Base-by-base conservation (phyloP, 2,113 vertebrate genomes). In the Anseranas semipalmata region DNA sequence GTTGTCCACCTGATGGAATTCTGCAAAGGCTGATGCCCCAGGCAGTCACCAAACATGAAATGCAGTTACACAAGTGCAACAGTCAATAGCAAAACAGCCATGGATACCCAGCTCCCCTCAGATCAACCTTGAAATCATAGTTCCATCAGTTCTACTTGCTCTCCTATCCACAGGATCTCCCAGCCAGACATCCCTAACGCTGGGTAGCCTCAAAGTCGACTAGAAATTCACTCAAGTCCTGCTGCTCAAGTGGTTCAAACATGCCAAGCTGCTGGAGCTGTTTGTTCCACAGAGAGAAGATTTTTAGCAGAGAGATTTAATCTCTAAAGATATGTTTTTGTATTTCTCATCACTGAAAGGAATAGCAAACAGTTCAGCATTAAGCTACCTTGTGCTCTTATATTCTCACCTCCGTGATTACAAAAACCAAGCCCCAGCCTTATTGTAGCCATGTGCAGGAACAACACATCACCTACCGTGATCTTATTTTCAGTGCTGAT, bases 401-500 rank as follows among this genome's bases (percentile, higher is more conserved):
- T 2, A 63, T 9, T 19, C 60, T 85, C 32, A n/a, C 4, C 20
- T 55, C 72, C 30, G 55, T 13, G 20, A 77, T 35, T 21, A 75
- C 28, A 78, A 53, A 60, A 81, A 10, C 24, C 24, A 73, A 30
- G 33, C 1, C 59, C 20, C 72, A 55, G 35, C 13, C 84, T 48
- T n/a, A 19, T 2, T 17, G 70, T 9, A 78, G 72, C 39, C 65
- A 41, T 12, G 15, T 1, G 33, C 90, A 74, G 68, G 15, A 78
- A 67, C 12, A 58, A 45, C 46, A 15, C 0, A 0, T 68, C 90
- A 87, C 97, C 53, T 95, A 98, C 98, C 55, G 96, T 98, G 95
- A 98, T 98, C 87, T 98, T 98, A 73, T 98, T 98, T 43, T 97
- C 97, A 2, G 97, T 93, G 88, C 85, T 97, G 96, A 97, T 89